Base-by-base conservation (phyloP, 1,140 invertebrate species). In the Pseudomyrmex flavicornis region DNA sequence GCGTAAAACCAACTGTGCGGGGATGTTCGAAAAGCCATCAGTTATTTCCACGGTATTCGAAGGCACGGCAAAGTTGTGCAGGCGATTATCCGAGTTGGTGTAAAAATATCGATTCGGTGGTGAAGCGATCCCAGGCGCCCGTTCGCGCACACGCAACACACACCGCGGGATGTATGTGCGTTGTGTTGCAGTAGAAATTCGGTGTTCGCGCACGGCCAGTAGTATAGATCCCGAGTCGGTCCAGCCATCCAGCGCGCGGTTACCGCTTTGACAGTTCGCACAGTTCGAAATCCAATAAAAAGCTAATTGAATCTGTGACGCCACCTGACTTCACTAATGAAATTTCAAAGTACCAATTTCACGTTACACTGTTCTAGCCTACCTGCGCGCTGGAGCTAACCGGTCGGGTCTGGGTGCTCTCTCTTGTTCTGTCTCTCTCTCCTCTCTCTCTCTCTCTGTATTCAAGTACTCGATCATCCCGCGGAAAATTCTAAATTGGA, bases 331-430 rank as follows among this genome's bases (percentile, higher is more conserved):
- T 93, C 90, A 91, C 93, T 94, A 94, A 94, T 94, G 93, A 94
- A 94, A 94, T 94, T 94, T 94, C 93, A 93, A 94, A 94, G 92
- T 94, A 94, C 93, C 93, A 94, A 94, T 94, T 94, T 93, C 93
- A 93, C 93, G 93, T 92, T 93, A 92, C 92, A 91, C 89, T 91
- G 89, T 80, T 70, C 85, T 90, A 77, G 89, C 86, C 90, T 89
- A 91, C 90, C 90, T 89, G 87, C 35, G 80, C 80, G 62, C 84
- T 69, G 85, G 56, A 46, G 59, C 35, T 35, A 35, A 35, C 35
- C 35, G 35, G 35, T 35, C 35, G 35, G 35, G 4, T 35, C 35
- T 35, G 35, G 35, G 35, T 4, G 3, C 35, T 35, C 35, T 35
- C 35, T 35, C 35, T 35, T 7, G 1, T 5, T 35, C 5, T 35